phyloP scores from a whole-genome alignment of 1,140 invertebrate genomes.

The Temnothorax curvispinosus region DNA sequence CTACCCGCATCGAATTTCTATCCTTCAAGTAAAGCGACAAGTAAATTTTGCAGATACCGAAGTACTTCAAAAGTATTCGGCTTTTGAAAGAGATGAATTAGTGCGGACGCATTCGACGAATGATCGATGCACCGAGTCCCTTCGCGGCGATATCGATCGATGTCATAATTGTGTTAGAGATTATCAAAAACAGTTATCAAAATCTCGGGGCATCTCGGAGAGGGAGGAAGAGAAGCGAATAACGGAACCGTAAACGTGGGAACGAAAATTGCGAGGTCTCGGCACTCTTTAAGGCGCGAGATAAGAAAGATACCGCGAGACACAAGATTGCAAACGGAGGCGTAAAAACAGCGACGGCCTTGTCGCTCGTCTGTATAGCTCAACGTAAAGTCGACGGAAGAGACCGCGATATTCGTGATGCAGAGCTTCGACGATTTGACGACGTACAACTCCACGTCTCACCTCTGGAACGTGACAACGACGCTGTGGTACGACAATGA shows the following conservation, averaged over 20 bases:
- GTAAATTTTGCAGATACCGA: background rate
- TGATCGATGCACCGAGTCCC: background rate
- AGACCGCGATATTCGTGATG: constrained; percentile 57
- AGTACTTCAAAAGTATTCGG: background rate
- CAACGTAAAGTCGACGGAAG: background rate
- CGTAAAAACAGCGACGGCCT: background rate
- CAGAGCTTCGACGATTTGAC: constrained; percentile 68
- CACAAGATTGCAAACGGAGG: background rate
- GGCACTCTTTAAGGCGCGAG: background rate
- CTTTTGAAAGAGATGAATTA: background rate
- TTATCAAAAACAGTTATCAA: background rate
- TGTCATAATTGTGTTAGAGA: background rate
- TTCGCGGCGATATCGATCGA: background rate
- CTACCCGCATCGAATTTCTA: background rate
- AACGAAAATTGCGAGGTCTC: background rate
- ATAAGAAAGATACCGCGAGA: background rate
- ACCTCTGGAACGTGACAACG: constrained; percentile 67
- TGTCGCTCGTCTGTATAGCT: background rate
- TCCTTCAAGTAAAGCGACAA: background rate
- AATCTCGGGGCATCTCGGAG: background rate
- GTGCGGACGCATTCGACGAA: background rate
- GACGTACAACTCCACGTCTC: constrained; percentile 66
- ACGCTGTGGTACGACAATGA: constrained; percentile 67
- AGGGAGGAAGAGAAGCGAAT: background rate
- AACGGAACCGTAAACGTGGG: background rate